Percentiles rank a stretch among this genome's conserved stretches.
Evolutionary conservation across 1,140 invertebrate genomes (phyloP).

Genomic region (Neotoxoptera formosana): DNA sequence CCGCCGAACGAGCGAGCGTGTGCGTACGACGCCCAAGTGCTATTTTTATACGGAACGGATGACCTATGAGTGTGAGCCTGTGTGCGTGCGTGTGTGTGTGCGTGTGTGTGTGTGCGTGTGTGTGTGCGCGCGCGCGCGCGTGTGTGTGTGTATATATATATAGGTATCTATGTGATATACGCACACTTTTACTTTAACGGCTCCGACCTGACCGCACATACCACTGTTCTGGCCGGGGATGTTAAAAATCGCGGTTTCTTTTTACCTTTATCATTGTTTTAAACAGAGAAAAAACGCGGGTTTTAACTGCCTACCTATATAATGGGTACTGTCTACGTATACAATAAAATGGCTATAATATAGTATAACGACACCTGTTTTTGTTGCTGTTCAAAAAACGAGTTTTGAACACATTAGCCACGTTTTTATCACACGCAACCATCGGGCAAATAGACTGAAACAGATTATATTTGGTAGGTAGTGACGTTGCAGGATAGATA

Average conservation of each 20-base stretch:
- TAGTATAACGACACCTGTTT: constrained; percentile 1
- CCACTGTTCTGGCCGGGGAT: neutral
- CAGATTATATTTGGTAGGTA: neutral
- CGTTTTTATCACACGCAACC: neutral
- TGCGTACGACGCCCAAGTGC: neutral
- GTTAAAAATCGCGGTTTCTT: neutral
- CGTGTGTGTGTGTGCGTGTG: neutral
- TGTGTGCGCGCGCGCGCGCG: neutral
- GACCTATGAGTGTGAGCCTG: neutral
- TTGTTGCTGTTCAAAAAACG: neutral
- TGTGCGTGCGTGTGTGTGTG: neutral
- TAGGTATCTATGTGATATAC: neutral
- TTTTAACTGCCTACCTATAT: neutral
- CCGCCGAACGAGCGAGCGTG: neutral
- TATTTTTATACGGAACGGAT: constrained; percentile 28
- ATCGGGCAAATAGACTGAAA: neutral
- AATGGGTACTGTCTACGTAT: neutral
- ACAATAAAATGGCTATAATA: neutral
- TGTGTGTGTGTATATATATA: neutral
- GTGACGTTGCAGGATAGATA: neutral
- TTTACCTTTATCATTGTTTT: neutral
- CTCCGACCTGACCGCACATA: neutral
- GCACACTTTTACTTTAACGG: neutral
- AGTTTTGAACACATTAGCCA: neutral
- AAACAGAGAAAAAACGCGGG: neutral